These are phyloP conservation scores for Apamea crenata DNA, from an alignment of 2,888 invertebrate genomes.

Conservation along the genomic window DNA sequence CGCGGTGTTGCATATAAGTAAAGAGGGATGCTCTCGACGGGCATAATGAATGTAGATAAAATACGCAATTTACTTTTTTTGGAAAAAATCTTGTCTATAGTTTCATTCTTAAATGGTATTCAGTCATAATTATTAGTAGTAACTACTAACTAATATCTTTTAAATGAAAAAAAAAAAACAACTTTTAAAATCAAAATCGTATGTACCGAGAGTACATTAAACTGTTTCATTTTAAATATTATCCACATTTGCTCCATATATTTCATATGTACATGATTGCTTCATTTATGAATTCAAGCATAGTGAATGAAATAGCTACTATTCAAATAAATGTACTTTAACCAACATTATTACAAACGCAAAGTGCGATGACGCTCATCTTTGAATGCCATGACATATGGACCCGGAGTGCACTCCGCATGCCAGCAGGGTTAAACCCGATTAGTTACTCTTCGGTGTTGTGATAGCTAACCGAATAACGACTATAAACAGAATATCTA, in stretches of 20 bases:
- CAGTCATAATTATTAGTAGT: neutral
- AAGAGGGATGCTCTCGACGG: neutral
- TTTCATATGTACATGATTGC: neutral
- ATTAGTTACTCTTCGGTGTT: constrained; percentile 30
- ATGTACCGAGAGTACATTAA: neutral
- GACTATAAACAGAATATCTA: constrained; percentile 48
- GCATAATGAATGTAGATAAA: neutral
- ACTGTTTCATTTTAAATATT: neutral
- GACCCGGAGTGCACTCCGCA: constrained; percentile 32
- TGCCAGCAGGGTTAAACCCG: constrained; percentile 27
- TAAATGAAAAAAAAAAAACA: too few relatives aligned
- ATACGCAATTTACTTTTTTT: neutral
- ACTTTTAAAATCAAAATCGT: neutral
- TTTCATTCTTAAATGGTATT: neutral
- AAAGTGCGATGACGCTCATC: constrained; percentile 12
- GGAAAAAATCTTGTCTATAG: too few relatives aligned
- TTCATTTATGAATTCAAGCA: neutral
- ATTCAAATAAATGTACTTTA: neutral
- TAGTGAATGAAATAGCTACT: neutral
- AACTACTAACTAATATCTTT: too few relatives aligned
- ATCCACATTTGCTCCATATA: neutral
- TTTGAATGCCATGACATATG: constrained; percentile 49
- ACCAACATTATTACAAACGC: constrained; percentile 1
- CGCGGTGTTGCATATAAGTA: constrained; percentile 5
- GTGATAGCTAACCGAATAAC: constrained; percentile 42